A percentile compares a stretch with the other conserved stretches of the same genome.
Conservation (phyloP, 2,113 vertebrate genomes). For the Cyanocitta stelleri region DNA sequence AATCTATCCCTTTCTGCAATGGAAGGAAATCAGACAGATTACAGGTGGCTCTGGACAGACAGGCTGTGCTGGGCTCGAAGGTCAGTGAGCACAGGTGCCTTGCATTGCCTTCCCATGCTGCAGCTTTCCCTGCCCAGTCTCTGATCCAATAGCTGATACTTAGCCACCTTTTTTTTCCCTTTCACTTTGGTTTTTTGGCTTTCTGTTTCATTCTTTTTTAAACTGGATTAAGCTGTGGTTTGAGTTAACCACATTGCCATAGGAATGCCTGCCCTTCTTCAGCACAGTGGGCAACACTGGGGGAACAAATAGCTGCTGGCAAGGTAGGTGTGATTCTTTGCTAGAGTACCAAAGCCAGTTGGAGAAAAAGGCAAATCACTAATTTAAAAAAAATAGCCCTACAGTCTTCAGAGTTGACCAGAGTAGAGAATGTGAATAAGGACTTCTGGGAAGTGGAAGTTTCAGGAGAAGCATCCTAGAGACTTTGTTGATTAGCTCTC, state of each 20-base stretch:
- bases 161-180: not conserved
- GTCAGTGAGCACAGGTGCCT: not conserved
- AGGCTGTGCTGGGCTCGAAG: not conserved
- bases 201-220: not conserved
- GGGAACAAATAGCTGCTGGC: not conserved
- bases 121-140: not conserved
- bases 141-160: not conserved
- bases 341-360: not conserved
- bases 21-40: not conserved
- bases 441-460: not conserved
- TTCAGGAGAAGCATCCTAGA: not conserved
- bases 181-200: fast-evolving
- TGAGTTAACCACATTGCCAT: not conserved
- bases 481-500: not conserved
- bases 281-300: not conserved
- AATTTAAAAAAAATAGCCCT: not conserved
- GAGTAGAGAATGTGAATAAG: not conserved
- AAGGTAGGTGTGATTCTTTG: not conserved
- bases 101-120: not conserved
- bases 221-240: not conserved
- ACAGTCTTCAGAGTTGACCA: not conserved
- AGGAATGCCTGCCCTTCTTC: not conserved
- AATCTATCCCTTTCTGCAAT: not conserved
- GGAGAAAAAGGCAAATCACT: not conserved
- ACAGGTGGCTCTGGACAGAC: not conserved